A percentile compares a stretch with the other conserved stretches of the same genome.
These are phyloP conservation scores for Caenorhabditis angaria DNA, from an alignment of 2,888 invertebrate genomes.

Conservation along the genomic window DNA sequence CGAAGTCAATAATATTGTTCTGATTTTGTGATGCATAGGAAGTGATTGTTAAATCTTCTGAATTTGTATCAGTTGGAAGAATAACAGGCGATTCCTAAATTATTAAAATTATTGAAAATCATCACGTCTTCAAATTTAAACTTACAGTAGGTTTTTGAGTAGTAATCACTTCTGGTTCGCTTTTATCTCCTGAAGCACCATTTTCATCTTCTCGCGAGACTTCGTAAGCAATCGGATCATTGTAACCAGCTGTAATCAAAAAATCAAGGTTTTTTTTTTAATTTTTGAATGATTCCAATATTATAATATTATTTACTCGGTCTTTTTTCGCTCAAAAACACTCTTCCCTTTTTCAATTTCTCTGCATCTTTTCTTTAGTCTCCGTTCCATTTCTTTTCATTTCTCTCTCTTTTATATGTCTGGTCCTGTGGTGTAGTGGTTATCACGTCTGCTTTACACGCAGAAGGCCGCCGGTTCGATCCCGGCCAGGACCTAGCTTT, in stretches of 20 bases:
- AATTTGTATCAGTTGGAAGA: background rate
- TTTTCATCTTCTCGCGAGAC: background rate
- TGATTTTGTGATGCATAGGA: background rate
- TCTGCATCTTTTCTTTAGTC: background rate
- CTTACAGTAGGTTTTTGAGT: background rate
- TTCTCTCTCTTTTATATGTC: background rate
- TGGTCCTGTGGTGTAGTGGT: conserved; percentile 58
- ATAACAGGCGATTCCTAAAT: background rate
- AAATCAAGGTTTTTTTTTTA: no score
- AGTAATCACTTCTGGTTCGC: background rate
- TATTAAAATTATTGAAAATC: background rate
- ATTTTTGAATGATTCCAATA: no score
- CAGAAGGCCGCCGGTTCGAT: conserved; percentile 60
- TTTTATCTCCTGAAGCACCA: background rate
- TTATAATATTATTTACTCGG: background rate
- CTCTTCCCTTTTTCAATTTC: background rate
- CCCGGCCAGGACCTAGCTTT: conserved; percentile 53
- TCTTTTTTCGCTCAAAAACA: background rate
- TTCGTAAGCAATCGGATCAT: conserved; percentile 10
- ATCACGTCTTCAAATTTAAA: background rate
- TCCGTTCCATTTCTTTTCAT: background rate
- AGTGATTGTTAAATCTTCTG: background rate
- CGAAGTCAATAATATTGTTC: background rate
- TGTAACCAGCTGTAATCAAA: background rate
- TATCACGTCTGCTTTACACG: conserved; percentile 62